A percentile compares a stretch with the other conserved stretches of the same genome.
Evolutionary conservation across 2,888 invertebrate genomes (phyloP).

Genomic region (Tupiocoris notatus): DNA sequence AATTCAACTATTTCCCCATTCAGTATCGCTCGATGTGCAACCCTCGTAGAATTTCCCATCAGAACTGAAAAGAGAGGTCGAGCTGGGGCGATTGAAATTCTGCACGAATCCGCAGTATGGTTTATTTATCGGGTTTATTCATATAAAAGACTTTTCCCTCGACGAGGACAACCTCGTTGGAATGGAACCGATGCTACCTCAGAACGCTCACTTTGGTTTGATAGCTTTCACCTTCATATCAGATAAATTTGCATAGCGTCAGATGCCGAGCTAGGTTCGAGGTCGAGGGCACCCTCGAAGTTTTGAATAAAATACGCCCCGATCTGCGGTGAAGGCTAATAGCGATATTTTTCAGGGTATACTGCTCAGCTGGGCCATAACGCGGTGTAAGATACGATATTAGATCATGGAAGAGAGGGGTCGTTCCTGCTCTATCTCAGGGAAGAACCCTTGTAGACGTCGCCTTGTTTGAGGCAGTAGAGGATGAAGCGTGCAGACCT

Average conservation of each 20-base stretch:
- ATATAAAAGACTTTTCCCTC: background rate
- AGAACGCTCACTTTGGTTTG: slow-evolving; percentile 6
- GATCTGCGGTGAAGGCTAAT: background rate
- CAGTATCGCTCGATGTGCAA: no score
- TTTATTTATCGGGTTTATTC: background rate
- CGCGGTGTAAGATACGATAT: slow-evolving; percentile 20
- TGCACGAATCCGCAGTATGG: no score
- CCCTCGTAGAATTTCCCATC: no score
- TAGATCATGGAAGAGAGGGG: slow-evolving; percentile 21
- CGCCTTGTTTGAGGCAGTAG: background rate
- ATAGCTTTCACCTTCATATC: background rate
- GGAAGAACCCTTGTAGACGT: background rate
- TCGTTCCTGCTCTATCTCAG: slow-evolving; percentile 31
- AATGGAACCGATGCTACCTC: no score
- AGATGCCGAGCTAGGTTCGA: no score
- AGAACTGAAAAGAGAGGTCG: no score
- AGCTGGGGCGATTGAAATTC: no score
- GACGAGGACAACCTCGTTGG: no score
- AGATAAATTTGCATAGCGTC: slow-evolving; percentile 9
- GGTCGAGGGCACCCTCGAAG: background rate
- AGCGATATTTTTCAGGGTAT: slow-evolving; percentile 22
- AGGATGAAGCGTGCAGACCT: background rate
- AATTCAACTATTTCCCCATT: no score
- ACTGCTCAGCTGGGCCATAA: slow-evolving; percentile 16
- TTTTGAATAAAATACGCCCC: background rate